Base-by-base conservation (phyloP, 1,140 invertebrate genomes). In the Drosophila melanica region DNA sequence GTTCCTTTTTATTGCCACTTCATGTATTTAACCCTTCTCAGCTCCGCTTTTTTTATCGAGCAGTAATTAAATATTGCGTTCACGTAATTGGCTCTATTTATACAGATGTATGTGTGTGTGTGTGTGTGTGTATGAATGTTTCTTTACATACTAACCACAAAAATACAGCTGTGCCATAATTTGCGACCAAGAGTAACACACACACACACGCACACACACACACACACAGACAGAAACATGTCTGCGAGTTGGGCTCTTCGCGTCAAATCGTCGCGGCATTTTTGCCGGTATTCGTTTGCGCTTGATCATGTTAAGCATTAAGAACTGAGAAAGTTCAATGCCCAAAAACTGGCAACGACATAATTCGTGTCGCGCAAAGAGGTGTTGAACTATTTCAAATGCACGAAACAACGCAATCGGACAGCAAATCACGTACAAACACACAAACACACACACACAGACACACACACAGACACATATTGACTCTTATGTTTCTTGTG, bases 311-410 rank as follows among this genome's bases (percentile, higher is more conserved):
- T 54, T 62, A 44, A 37, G 68, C 60, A 66, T 66, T 75, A 72
- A 75, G 60, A 41, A 23, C 41, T 20, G 9, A 42, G 57, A 65
- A 58, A 67, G 76, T 78, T 78, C 66, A 80, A 75, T 79, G 71
- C 53, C 76, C 76, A 79, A 66, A 75, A 79, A 75, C 53, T 79
- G 60, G 42, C 60, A 51, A 53, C 54, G 64, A 77, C 64, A 77
- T 63, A 77, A 63, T 68, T 74, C 59, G 53, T 69, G 50, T 64
- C 58, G 57, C 54, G 75, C 55, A 70, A 75, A 64, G 39, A 77
- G 75, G 71, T 77, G 71, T 75, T 77, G 53, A 64, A 77, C 64
- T 75, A 65, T 74, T 77, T 75, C 59, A 63, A 77, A 77, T 75
- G 58, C 75, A 74, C 33, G 53, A 63, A 54, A 42, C 55, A 35